Evolutionary conservation across 2,113 vertebrate species (phyloP), one percentile per base, ranked within the genome.

Genomic region (Melanocharis versteri): DNA sequence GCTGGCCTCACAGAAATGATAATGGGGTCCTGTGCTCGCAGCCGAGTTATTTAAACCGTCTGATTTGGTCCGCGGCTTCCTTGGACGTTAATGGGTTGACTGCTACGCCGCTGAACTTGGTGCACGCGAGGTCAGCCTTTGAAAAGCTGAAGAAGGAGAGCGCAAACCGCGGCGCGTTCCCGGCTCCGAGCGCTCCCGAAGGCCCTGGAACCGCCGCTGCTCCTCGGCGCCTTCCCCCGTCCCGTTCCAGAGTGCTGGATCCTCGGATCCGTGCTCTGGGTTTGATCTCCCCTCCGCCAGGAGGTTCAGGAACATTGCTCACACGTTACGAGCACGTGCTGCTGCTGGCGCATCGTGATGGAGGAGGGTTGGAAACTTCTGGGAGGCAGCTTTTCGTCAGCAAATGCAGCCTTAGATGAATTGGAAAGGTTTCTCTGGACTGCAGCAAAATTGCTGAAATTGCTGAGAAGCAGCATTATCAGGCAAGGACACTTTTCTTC

Each of bases 31-130:
- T 92, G 53, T 81, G 83, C 26, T 96, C 88, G 54, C 90, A 89
- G 89, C 81, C 60, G 81, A 95, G 90, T 79, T 94, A 80, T 85
- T 91, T 95, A 56, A 96, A 84, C 76, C 62, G 47, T 47, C 92
- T 93, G 89, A 45, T 80, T 54, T 96, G 83, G 51, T 83, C 69
- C 93, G 78, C 27, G 9, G 73, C 68, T 85, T 87, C 66, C 92
- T 82, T 86, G 89, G 86, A 26, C 80, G 72, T 75, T 78, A 82
- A 89, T 39, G 22, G 82, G 39, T 65, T 87, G 90, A 50, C 71
- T 92, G 69, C 58, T 60, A 54, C 42, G 58, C 93, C 31, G n/a
- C 90, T 93, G 89, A 40, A 48, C 39, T 24, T 26, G 33, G 83
- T 75, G 90, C 85, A 61, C 35, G 86, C 76, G 91, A 51, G 89